phyloP scores from a whole-genome alignment of 2,113 vertebrate species.

The Grammomys dolichurus region DNA sequence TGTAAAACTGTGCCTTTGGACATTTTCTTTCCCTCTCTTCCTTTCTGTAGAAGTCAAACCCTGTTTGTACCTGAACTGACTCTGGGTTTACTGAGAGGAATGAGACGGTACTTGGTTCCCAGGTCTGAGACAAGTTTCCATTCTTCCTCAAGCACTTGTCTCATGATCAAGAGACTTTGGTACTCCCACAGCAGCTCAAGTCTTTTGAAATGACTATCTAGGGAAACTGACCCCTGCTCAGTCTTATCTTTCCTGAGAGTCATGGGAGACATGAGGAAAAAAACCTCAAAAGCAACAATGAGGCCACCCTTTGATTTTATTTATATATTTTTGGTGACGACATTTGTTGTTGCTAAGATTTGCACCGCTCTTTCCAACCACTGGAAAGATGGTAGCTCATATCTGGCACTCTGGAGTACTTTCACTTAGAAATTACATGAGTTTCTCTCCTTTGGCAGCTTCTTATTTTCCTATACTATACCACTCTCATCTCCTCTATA shows the following conservation, averaged over 20 bases:
- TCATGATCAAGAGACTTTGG: neutral
- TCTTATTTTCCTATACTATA: neutral
- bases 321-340: neutral
- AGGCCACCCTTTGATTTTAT: neutral
- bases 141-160: neutral
- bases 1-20: neutral
- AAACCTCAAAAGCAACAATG: neutral
- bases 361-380: neutral
- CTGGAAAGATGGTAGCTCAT: neutral
- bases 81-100: neutral
- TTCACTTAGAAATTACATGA: slow-evolving; percentile 29
- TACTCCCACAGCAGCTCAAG: neutral
- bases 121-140: neutral
- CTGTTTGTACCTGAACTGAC: neutral
- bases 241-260: neutral
- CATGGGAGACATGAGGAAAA: neutral
- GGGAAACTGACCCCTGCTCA: neutral
- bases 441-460: neutral
- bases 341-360: slow-evolving; percentile 13
- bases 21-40: neutral
- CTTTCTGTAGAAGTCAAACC: neutral
- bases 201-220: neutral
- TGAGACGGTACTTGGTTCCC: neutral
- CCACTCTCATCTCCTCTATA: neutral
- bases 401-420: neutral